Percentiles rank a stretch among this genome's conserved stretches.
Evolutionary conservation across 1,140 invertebrate species (phyloP).

Genomic region (Euwallacea similis): DNA sequence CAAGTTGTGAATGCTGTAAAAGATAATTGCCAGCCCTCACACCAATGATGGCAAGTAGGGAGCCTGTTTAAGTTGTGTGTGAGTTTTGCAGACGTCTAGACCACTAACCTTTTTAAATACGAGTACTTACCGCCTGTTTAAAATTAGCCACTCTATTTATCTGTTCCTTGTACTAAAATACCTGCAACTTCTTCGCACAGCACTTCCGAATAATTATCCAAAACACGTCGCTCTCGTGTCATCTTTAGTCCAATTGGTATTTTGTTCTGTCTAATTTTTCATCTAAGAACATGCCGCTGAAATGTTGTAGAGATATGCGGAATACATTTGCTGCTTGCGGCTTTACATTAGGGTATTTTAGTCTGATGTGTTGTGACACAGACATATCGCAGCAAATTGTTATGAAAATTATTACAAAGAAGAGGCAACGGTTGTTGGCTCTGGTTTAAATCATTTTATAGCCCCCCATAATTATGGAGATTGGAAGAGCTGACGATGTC

Average conservation of each 20-base stretch:
- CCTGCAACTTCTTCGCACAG: background rate
- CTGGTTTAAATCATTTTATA: too few species aligned
- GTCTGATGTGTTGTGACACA: too few species aligned
- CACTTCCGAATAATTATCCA: conserved; percentile 4
- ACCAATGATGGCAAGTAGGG: too few species aligned
- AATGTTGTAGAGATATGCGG: background rate
- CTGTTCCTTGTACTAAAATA: background rate
- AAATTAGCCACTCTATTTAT: conserved; percentile 1
- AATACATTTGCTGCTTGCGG: background rate
- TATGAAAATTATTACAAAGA: too few species aligned
- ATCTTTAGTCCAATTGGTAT: background rate
- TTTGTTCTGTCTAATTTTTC: background rate
- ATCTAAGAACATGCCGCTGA: background rate
- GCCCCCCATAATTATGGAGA: too few species aligned
- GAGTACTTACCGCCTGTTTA: background rate
- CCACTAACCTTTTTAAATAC: too few species aligned
- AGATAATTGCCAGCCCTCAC: too few species aligned
- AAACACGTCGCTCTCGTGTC: background rate
- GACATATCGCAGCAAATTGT: too few species aligned
- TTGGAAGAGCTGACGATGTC: too few species aligned
- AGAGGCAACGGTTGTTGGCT: too few species aligned
- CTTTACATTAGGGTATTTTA: background rate
- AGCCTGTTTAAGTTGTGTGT: background rate
- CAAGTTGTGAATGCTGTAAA: too few species aligned
- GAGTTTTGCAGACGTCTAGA: background rate